phyloP scores from a whole-genome alignment of 2,797 vertebrate genomes.

The Furcifer pardalis region DNA sequence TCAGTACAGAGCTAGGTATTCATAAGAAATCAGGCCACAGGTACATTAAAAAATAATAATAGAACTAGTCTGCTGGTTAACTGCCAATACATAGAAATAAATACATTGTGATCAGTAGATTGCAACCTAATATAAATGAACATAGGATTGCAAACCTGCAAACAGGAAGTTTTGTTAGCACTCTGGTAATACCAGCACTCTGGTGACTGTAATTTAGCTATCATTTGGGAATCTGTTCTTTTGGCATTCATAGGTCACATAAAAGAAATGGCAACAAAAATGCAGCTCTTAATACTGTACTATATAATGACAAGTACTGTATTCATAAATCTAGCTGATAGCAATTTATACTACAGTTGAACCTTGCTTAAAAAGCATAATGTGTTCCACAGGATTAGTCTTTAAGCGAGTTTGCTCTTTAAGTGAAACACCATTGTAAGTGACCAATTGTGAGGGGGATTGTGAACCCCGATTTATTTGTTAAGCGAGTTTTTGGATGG shows the following conservation, averaged over 20 bases:
- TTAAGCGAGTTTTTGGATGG: no score
- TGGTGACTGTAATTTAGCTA: not conserved
- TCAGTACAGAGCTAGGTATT: not conserved
- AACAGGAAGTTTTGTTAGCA: not conserved
- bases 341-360: no score
- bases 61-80: not conserved
- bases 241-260: not conserved
- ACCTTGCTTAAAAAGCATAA: no score
- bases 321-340: not conserved
- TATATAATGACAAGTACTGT: not conserved
- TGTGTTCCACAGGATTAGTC: no score
- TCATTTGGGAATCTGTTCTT: not conserved
- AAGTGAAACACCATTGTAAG: no score
- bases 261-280: not conserved
- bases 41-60: not conserved
- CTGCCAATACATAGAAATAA: not conserved
- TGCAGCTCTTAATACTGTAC: not conserved
- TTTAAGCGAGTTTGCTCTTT: no score
- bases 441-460: no score
- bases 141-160: not conserved
- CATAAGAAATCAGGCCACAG: not conserved
- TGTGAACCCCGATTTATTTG: no score
- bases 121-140: not conserved
- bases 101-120: not conserved
- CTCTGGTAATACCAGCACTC: not conserved